Conservation (phyloP, 2,797 vertebrate species). For the Buceros bicornis region DNA sequence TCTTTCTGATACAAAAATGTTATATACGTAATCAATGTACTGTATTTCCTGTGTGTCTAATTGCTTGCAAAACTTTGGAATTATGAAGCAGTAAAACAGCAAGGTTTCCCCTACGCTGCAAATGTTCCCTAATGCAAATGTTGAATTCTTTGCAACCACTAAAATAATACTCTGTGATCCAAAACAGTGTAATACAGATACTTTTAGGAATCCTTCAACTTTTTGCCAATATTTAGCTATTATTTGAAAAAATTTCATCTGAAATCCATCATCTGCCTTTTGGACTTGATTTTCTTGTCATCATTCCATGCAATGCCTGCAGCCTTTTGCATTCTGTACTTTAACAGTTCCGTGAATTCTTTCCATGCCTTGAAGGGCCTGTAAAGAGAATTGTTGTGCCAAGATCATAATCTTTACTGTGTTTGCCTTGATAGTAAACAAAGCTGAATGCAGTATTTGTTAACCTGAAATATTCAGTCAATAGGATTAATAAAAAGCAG, state of each 20-base stretch:
- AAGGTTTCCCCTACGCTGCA: conserved; percentile 27
- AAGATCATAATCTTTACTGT: not conserved
- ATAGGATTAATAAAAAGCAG: conserved; percentile 7
- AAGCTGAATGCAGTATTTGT: conserved; percentile 22
- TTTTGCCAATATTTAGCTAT: conserved; percentile 56
- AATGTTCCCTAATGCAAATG: conserved; percentile 28
- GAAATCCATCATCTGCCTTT: conserved; percentile 59
- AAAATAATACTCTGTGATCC: conserved; percentile 64
- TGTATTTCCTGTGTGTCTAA: conserved; percentile 12
- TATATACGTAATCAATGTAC: not conserved
- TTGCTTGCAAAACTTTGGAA: conserved; percentile 36
- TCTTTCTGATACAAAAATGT: not conserved
- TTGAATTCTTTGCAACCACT: conserved; percentile 47
- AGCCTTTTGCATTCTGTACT: not conserved
- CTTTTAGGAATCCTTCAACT: conserved; percentile 64
- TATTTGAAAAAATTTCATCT: conserved; percentile 51
- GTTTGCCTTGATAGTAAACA: not conserved
- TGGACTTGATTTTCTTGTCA: conserved; percentile 70
- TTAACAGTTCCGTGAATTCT: not conserved
- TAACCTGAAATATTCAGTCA: conserved; percentile 3
- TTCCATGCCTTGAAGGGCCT: not conserved
- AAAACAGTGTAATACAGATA: conserved; percentile 61
- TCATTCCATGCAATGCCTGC: conserved; percentile 10
- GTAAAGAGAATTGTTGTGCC: conserved; percentile 12
- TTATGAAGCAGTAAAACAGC: conserved; percentile 9